Base-by-base conservation (phyloP, 2,888 invertebrate species). In the Lasioglossum calceatum region DNA sequence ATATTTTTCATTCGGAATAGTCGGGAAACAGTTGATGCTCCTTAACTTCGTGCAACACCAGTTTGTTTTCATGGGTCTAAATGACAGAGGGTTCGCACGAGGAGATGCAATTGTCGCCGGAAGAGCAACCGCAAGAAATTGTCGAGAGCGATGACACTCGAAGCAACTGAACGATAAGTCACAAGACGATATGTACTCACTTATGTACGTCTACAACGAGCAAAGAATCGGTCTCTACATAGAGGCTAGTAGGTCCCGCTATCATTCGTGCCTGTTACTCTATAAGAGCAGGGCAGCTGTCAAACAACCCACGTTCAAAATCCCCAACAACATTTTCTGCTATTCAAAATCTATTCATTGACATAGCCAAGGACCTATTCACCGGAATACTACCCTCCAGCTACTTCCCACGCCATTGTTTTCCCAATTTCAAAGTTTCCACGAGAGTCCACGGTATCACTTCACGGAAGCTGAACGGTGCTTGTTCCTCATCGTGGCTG, bases 321-420 rank as follows among this genome's bases (percentile, higher is more conserved):
- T 32, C 64, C 16, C 32, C 32, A 36, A 67, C n/a, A n/a, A 67
- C 19, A 27, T 32, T 32, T 14, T 27, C 64, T 36, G 2, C 32
- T 36, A 16, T 5, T 5, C 16, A 16, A 16, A 16, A 64, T 32
- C 64, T 16, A 14, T 32, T 32, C 32, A 4, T 16, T 19, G 32
- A 64, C 32, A 64, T 16, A 1, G 7, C 19, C 36, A 67, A 36
- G 7, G 2, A 39, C 39, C 39, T 39, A 70, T 39, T 39, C 39
- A 8, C 54, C 8, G 7, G 2, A 3, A 19, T 1, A 23, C 64
- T 36, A 36, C 64, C 36, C 36, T 7, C 3, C 23, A 4, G 36
- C 2, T 67, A 67, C 67, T 16, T 70, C 70, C 19, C 54, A 23
- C 74, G 39, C 74, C n/a, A 54, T 75, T 75, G 50, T 75, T 39